phyloP scores from a whole-genome alignment of 2,888 invertebrate species.

The Proisotoma minuta region DNA sequence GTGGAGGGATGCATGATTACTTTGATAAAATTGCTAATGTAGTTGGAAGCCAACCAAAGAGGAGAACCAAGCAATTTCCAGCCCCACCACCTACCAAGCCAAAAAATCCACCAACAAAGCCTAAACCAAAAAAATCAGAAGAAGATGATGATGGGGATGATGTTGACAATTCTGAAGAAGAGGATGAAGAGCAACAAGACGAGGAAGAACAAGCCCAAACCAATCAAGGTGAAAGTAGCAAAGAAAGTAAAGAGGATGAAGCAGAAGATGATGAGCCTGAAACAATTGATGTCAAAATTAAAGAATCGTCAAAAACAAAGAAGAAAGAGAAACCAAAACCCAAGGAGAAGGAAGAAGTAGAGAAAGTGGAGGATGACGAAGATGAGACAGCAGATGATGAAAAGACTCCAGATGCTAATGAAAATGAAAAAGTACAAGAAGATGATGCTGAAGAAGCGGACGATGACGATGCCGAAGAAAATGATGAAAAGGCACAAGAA shows the following conservation, averaged over 20 bases:
- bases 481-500: neutral
- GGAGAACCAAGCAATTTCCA: neutral
- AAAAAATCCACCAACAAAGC: neutral
- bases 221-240: neutral
- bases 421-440: slow-evolving; percentile 7
- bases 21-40: slow-evolving; percentile 26
- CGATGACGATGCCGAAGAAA: slow-evolving; percentile 7
- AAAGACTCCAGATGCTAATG: neutral
- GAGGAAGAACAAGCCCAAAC: slow-evolving; percentile 8
- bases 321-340: neutral
- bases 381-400: slow-evolving; percentile 5
- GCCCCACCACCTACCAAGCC: neutral
- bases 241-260: slow-evolving; percentile 9
- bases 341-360: slow-evolving; percentile 11
- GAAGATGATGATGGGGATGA: slow-evolving; percentile 10
- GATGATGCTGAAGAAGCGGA: slow-evolving; percentile 2
- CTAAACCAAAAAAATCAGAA: neutral
- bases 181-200: slow-evolving; percentile 10
- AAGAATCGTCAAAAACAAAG: slow-evolving; percentile 3
- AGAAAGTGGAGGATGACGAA: neutral
- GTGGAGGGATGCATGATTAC: slow-evolving; percentile 29
- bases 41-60: slow-evolving; percentile 20
- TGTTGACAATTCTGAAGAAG: slow-evolving; percentile 7
- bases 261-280: neutral
- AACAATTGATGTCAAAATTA: neutral